These are phyloP conservation scores for Brachyptera putata DNA, from an alignment of 2,888 invertebrate genomes.

Conservation along the genomic window DNA sequence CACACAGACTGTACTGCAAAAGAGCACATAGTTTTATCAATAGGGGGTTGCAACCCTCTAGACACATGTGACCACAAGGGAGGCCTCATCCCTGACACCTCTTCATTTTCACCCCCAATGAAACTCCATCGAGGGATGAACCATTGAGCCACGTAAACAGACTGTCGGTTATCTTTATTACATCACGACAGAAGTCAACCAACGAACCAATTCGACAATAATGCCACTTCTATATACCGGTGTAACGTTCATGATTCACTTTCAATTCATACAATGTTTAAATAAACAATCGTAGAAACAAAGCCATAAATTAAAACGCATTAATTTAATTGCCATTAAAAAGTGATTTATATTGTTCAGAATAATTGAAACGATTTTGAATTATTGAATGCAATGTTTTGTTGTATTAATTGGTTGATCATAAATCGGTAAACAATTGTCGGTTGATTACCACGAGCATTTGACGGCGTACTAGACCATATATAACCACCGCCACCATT, in stretches of 20 bases:
- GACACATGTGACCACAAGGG: conserved; percentile 22
- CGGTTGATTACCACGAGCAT: conserved; percentile 5
- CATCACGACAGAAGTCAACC: neutral
- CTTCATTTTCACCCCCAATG: conserved; percentile 17
- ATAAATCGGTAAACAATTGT: conserved; percentile 19
- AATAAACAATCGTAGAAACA: conserved; percentile 4
- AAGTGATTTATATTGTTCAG: conserved; percentile 19
- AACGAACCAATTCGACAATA: neutral
- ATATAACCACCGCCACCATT: too few relatives aligned
- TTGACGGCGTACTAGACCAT: too few relatives aligned
- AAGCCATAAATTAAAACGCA: conserved; percentile 20
- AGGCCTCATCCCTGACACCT: conserved; percentile 19
- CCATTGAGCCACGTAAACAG: neutral
- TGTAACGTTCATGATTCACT: neutral
- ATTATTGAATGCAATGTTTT: conserved; percentile 21
- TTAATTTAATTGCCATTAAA: conserved; percentile 11
- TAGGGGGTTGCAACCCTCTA: conserved; percentile 16
- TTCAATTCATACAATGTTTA: conserved; percentile 16
- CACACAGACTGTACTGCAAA: neutral
- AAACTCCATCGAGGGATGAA: conserved; percentile 9
- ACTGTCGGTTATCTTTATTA: conserved; percentile 1
- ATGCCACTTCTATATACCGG: neutral
- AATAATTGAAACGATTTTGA: conserved; percentile 23
- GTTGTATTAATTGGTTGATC: conserved; percentile 13
- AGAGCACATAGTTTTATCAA: conserved; percentile 17